Percentiles rank a stretch among this genome's conserved stretches.
Conservation (phyloP, 2,797 vertebrate species). For the Denticeps clupeoides region DNA sequence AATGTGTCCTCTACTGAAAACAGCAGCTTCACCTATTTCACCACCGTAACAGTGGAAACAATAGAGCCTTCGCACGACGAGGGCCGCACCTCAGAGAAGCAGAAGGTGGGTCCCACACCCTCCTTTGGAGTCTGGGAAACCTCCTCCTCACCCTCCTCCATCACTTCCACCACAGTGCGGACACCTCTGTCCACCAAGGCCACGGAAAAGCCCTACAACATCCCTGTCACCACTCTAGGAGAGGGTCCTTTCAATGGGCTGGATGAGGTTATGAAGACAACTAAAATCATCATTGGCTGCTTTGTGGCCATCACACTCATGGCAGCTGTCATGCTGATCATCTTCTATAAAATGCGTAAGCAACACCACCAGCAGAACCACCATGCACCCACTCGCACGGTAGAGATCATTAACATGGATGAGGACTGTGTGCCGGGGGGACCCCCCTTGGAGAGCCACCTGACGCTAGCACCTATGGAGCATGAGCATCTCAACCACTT, state of each 20-base stretch:
- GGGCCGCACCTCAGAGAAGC: constrained; percentile 77
- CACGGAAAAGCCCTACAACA: constrained; percentile 85
- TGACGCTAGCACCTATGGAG: constrained; percentile 90
- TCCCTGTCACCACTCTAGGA: constrained; percentile 76
- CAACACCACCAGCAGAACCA: constrained; percentile 98
- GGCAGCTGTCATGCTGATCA: constrained; percentile 98
- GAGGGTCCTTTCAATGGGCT: constrained; percentile 81
- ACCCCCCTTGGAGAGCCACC: constrained; percentile 87
- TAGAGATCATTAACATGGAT: constrained; percentile 97
- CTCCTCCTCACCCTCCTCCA: constrained; percentile 62
- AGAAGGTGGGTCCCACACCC: constrained; percentile 78
- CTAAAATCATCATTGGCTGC: constrained; percentile 99
- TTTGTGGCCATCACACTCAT: constrained; percentile 98
- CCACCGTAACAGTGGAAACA: constrained; percentile 96
- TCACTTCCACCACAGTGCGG: constrained; percentile 77
- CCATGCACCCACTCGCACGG: constrained; percentile 87
- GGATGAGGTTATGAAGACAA: constrained; percentile 99
- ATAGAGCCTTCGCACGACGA: constrained; percentile 90
- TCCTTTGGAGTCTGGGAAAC: constrained; percentile 68
- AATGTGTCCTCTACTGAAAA: constrained; percentile 92
- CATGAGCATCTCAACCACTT: constrained; percentile 99
- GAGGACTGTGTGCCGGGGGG: constrained; percentile 90
- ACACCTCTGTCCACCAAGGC: constrained; percentile 78
- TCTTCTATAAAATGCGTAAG: constrained; percentile 99
- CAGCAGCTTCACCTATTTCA: constrained; percentile 91